phyloP scores from a whole-genome alignment of 2,797 vertebrate genomes.

The Bradypodion pumilum region DNA sequence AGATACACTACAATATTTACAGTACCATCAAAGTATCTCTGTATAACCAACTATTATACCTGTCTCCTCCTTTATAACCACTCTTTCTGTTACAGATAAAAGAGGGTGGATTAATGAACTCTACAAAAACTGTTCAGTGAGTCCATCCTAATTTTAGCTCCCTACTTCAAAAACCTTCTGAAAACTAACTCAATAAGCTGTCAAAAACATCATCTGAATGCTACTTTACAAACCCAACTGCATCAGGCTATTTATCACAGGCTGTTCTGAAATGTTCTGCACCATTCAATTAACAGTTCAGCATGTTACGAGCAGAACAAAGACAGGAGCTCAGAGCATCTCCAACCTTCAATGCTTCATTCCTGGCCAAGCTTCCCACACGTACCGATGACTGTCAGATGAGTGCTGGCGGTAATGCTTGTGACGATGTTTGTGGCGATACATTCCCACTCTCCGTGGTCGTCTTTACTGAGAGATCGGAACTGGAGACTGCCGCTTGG shows the following conservation, averaged over 20 bases:
- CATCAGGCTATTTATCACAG: background rate
- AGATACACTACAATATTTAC: background rate
- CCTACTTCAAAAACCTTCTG: too few relatives aligned
- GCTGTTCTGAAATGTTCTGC: background rate
- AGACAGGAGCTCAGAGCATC: too few relatives aligned
- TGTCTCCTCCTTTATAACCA: background rate
- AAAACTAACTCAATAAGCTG: background rate
- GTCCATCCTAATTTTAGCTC: background rate
- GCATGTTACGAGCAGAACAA: background rate
- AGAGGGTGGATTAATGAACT: background rate
- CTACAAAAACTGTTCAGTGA: too few relatives aligned
- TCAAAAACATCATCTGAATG: background rate
- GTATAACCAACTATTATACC: background rate
- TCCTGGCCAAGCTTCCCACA: constrained; percentile 62
- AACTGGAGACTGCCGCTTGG: constrained; percentile 97
- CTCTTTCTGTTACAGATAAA: background rate
- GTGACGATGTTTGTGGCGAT: constrained; percentile 97
- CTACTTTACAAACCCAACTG: background rate
- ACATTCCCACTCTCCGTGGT: constrained; percentile 99
- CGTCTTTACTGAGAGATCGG: constrained; percentile 95
- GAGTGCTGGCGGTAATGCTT: constrained; percentile 99
- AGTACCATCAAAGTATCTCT: too few relatives aligned
- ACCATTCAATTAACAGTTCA: background rate
- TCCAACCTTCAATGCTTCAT: background rate
- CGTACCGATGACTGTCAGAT: constrained; percentile 98